A percentile compares a stretch with the other conserved stretches of the same genome.
Evolutionary conservation across 1,140 invertebrate genomes (phyloP).

Genomic region (Cydia fagiglandana): DNA sequence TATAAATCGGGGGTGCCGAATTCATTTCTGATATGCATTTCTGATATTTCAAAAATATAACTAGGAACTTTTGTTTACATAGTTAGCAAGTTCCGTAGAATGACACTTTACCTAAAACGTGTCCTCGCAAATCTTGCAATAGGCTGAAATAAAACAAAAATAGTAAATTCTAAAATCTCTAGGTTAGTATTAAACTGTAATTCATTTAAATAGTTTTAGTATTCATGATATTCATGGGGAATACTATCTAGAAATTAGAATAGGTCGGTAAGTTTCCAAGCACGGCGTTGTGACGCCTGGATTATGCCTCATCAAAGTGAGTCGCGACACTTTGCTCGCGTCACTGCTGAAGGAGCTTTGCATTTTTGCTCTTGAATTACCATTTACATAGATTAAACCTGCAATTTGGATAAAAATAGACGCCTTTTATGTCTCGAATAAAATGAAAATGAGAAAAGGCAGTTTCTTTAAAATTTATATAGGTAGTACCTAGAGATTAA

Average conservation of each 20-base stretch:
- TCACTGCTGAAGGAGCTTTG: slow-evolving; percentile 21
- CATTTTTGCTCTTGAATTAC: slow-evolving; percentile 21
- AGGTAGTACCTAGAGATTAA: too few relatives aligned
- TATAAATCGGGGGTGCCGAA: too few relatives aligned
- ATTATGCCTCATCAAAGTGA: slow-evolving; percentile 10
- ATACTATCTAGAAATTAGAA: background rate
- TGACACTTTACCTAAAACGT: too few relatives aligned
- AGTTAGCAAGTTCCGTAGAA: too few relatives aligned
- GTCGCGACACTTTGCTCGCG: slow-evolving; percentile 21
- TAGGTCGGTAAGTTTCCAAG: background rate
- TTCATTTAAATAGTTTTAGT: too few relatives aligned
- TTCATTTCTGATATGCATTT: too few relatives aligned
- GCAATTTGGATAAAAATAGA: background rate
- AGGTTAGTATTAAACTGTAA: too few relatives aligned
- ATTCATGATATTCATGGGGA: background rate
- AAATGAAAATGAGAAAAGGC: background rate
- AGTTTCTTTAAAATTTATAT: background rate
- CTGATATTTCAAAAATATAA: too few relatives aligned
- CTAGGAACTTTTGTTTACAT: too few relatives aligned
- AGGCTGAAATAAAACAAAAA: too few relatives aligned
- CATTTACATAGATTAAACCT: background rate
- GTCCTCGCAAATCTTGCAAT: too few relatives aligned
- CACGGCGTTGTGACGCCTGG: background rate
- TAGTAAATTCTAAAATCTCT: too few relatives aligned
- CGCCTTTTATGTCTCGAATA: background rate